Evolutionary conservation across 2,888 invertebrate species (phyloP).

Genomic region (Melinopterus prodromus): DNA sequence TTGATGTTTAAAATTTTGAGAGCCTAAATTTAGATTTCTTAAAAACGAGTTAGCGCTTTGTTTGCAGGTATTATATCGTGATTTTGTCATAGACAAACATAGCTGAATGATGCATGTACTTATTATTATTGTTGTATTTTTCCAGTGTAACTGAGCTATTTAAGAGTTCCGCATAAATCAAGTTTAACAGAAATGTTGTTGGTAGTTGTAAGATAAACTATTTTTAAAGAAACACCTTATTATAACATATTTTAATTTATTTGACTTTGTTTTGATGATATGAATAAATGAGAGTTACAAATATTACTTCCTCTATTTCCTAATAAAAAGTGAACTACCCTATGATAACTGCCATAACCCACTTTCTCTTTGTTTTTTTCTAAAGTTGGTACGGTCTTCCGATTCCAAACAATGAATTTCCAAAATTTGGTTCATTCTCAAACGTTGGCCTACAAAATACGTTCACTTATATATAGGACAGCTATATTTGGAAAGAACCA

Average conservation of each 20-base stretch:
- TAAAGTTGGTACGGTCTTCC: no score
- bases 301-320: not conserved
- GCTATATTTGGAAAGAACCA: no score
- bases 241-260: constrained; percentile 19
- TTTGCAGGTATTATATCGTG: constrained; percentile 18
- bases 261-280: constrained; percentile 10
- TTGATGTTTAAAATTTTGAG: not conserved
- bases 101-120: constrained; percentile 16
- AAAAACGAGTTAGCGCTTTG: constrained; percentile 9
- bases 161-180: constrained; percentile 9
- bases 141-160: constrained; percentile 10
- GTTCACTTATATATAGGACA: no score
- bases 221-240: constrained; percentile 17
- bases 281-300: not conserved
- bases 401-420: no score
- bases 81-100: not conserved
- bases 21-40: not conserved
- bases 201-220: constrained; percentile 22
- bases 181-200: constrained; percentile 13
- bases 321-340: not conserved
- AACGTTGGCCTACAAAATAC: no score
- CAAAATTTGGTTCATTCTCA: no score
- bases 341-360: no score
- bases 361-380: no score
- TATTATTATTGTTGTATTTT: constrained; percentile 17